Conservation (phyloP, 2,888 invertebrate genomes). For the Rhodophaea formosa region DNA sequence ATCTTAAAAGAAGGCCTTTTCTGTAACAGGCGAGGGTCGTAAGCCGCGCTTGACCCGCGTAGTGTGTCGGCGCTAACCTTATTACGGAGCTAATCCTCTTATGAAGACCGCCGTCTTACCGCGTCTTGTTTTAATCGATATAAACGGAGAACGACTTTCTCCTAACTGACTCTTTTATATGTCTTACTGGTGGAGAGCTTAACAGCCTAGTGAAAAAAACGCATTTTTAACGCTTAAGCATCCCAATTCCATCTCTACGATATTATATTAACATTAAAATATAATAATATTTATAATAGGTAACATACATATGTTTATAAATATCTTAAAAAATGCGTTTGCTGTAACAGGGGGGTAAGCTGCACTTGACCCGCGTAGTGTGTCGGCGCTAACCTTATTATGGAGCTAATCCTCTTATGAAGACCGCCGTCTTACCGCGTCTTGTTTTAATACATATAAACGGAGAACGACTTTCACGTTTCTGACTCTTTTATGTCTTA, state of each 20-base stretch:
- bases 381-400: constrained; percentile 68
- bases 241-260: no score
- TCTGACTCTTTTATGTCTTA: no score
- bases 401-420: constrained; percentile 69
- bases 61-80: constrained; percentile 65
- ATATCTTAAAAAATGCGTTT: no score
- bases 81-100: constrained; percentile 72
- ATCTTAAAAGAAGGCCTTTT: no score
- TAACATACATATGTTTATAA: no score
- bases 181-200: no score
- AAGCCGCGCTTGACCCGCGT: constrained; percentile 65
- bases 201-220: no score
- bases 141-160: background rate
- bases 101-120: constrained; percentile 40
- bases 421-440: constrained; percentile 31
- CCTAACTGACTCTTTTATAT: no score
- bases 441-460: constrained; percentile 1
- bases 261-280: no score
- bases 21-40: constrained; percentile 27
- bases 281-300: no score
- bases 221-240: no score
- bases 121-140: constrained; percentile 4
- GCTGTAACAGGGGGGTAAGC: no score
- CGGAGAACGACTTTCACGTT: background rate
- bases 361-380: constrained; percentile 63